Conservation (phyloP, 2,797 vertebrate genomes). For the Synaphobranchus kaupii region DNA sequence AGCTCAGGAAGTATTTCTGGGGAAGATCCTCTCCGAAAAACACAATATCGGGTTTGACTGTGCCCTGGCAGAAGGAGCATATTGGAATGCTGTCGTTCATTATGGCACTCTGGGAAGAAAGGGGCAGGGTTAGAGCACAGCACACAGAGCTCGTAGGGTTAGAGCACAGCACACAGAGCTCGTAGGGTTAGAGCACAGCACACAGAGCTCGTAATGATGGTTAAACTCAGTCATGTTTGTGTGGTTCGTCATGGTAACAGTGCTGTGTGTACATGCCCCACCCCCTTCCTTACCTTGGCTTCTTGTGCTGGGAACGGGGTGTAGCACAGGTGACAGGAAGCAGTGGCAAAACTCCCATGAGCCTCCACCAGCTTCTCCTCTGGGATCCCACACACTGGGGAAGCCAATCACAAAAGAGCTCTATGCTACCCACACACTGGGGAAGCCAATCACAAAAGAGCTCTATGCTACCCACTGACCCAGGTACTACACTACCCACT, state of each 20-base stretch:
- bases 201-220: not conserved
- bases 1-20: constrained; percentile 74
- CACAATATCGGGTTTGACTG: constrained; percentile 78
- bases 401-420: not conserved
- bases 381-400: constrained; percentile 71
- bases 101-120: constrained; percentile 55
- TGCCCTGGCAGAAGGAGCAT: constrained; percentile 74
- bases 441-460: not conserved
- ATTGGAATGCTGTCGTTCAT: constrained; percentile 69
- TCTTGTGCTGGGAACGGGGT: constrained; percentile 73
- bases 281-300: constrained; percentile 66
- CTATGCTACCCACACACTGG: not conserved
- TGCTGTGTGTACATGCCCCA: not conserved
- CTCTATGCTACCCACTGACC: not conserved
- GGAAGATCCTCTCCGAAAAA: constrained; percentile 83
- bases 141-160: not conserved
- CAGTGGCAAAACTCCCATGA: constrained; percentile 79
- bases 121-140: not conserved
- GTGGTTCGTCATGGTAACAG: not conserved
- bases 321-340: constrained; percentile 81
- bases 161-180: not conserved
- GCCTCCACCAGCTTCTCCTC: constrained; percentile 81
- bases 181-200: no score
- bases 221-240: not conserved
- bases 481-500: not conserved